Base-by-base conservation (phyloP, 1,140 invertebrate species). In the Caenorhabditis latens region DNA sequence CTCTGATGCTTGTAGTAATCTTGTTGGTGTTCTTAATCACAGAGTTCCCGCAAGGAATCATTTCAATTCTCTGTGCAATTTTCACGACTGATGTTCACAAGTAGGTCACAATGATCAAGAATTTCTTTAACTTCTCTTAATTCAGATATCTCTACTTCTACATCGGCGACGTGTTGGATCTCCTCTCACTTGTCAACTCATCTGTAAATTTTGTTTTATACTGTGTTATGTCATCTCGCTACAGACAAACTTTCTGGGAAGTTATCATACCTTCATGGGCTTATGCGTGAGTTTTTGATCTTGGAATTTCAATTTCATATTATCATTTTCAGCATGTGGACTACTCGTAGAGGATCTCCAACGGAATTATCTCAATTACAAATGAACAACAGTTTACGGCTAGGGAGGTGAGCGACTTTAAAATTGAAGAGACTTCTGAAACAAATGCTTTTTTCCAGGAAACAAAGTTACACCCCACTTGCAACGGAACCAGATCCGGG, bases 161-260 rank as follows among this genome's bases (percentile, higher is more conserved):
- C 58, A 95, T 97, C 32, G 91, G 91, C 21, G 91, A 91, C 85
- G 71, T 91, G 13, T 82, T 91, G 6, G 91, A 91, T 87, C 82
- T 91, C 19, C 83, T 91, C 16, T 91, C 90, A 16, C 85, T 91
- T 46, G 65, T 91, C 58, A 91, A 91, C 67, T 89, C 88, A 21
- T 92, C 88, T 50, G 89, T 92, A 32, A 91, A 91, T 83, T 91
- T 91, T 75, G 85, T 91, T 43, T 79, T 92, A 19, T 91, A 91
- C 84, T 92, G 90, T 65, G 71, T 92, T 5, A 91, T 91, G 91
- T 90, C 88, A 50, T 91, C 91, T 5, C 86, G 90, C 32, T 91
- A 90, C 55, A 65, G 91, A 11, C 89, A 91, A 50, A 91, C 91
- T 7, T 91, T 91, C 83, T 91, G 91, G 84, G 82, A 86, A 32